Evolutionary conservation across 2,797 vertebrate species (phyloP).

Genomic region (Sebastes baramenuke): DNA sequence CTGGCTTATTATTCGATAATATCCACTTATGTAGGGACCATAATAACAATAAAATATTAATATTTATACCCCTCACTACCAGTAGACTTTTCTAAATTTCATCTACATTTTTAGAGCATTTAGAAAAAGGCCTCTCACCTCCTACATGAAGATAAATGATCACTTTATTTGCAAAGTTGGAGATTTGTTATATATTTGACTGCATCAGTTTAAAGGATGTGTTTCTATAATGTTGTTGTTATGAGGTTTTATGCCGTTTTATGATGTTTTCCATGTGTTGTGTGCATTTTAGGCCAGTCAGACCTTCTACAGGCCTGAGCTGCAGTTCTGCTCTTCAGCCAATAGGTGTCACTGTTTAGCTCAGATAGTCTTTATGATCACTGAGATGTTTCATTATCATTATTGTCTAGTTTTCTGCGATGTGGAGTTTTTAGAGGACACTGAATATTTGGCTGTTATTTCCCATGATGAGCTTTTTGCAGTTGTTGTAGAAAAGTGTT

Average conservation of each 20-base stretch:
- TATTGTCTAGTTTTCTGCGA: neutral
- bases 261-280: neutral
- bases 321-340: slow-evolving; percentile 1
- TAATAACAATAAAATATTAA: accelerated
- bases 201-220: neutral
- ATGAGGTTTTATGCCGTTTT: neutral
- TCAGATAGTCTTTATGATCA: neutral
- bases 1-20: neutral
- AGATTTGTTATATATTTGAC: neutral
- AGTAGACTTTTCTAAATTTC: accelerated
- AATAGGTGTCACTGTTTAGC: slow-evolving; percentile 68
- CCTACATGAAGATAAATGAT: neutral
- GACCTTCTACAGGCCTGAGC: slow-evolving; percentile 24
- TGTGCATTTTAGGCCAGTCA: slow-evolving; percentile 33
- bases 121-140: neutral
- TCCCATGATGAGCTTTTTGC: neutral
- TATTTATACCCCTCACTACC: accelerated
- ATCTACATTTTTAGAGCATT: neutral
- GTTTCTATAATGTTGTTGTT: neutral
- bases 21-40: accelerated
- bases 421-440: neutral
- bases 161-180: accelerated
- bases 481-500: neutral
- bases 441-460: neutral
- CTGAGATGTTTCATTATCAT: neutral